Evolutionary conservation across 2,888 invertebrate species (phyloP).

Genomic region (Drosophila neonasuta): DNA sequence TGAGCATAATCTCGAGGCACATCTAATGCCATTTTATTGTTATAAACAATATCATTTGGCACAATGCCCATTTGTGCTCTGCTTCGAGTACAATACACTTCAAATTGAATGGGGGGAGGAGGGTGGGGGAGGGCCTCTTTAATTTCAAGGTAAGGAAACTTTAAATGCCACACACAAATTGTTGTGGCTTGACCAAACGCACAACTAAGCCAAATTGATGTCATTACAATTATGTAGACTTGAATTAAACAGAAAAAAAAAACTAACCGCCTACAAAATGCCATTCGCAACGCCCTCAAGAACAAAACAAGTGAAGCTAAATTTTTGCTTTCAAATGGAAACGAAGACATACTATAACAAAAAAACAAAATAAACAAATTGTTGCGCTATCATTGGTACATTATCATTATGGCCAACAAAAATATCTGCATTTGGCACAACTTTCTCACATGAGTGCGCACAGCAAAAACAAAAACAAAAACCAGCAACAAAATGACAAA

Average conservation of each 20-base stretch:
- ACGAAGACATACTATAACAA: not conserved
- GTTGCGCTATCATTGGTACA: constrained; percentile 34
- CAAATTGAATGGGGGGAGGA: constrained; percentile 2
- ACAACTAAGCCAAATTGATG: constrained; percentile 50
- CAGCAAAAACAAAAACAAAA: constrained; percentile 6
- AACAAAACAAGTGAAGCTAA: constrained; percentile 20
- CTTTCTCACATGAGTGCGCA: constrained; percentile 70
- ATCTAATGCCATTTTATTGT: constrained; percentile 44
- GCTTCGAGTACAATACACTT: constrained; percentile 3
- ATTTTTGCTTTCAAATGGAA: constrained; percentile 18
- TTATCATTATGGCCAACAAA: constrained; percentile 51
- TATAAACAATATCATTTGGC: constrained; percentile 14
- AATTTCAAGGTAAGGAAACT: constrained; percentile 43
- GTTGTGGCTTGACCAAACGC: constrained; percentile 43
- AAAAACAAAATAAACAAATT: constrained; percentile 11
- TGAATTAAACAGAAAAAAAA: not conserved
- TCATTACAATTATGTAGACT: constrained; percentile 46
- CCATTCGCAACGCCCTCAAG: constrained; percentile 28
- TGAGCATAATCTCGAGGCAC: constrained; percentile 10
- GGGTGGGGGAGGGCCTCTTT: not conserved
- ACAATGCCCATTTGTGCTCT: constrained; percentile 15
- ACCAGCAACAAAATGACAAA: constrained; percentile 42
- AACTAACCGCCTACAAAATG: constrained; percentile 41
- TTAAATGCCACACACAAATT: constrained; percentile 24
- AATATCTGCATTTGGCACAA: constrained; percentile 73